Evolutionary conservation across 2,113 vertebrate species (phyloP), one percentile per base, ranked within the genome.

Genomic region (Bagarius yarrelli): DNA sequence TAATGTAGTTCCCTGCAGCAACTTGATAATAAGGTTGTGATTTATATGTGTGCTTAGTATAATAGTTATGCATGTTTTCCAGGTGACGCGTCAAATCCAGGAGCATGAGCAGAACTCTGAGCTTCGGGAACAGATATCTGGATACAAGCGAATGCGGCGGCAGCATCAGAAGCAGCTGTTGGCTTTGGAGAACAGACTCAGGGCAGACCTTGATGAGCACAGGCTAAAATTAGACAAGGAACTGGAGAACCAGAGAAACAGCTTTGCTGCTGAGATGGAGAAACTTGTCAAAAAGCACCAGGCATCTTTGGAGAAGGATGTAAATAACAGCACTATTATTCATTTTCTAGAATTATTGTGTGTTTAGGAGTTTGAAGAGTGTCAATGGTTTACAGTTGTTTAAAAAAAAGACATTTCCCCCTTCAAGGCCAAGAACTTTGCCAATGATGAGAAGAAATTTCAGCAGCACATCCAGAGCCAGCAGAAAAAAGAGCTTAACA

Each of bases 41-140:
- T 25, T 23, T n/a, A 66, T 18, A 21, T 23, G 4, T 0, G 6
- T 70, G n/a, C 25, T 64, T 25, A 50, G 6, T 30, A 11, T 47
- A 32, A 55, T 70, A 16, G 84, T 34, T 79, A 56, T 76, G 9
- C 77, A 11, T 85, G 77, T 76, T 8, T 8, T 73, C 4, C 88
- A 99, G 97, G 96, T 99, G 88, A 99, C 98, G 36, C 95, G 98
- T 85, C 97, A 99, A 90, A 98, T 99, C 88, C 98, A 99, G 90
- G 98, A 99, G 84, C 98, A 99, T 8, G 97, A 99, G 83, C 98
- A 99, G 85, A 96, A 99, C 88, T 98, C 96, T 0, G 98, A 99
- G 86, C 94, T 99, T 82, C 94, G 97, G 76, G 97, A 99, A 87
- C 98, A 99, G 89, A 99, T 99, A 93, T 94, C 97, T 82, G 98